phyloP scores from a whole-genome alignment of 2,797 vertebrate species.

The Microchirus variegatus region DNA sequence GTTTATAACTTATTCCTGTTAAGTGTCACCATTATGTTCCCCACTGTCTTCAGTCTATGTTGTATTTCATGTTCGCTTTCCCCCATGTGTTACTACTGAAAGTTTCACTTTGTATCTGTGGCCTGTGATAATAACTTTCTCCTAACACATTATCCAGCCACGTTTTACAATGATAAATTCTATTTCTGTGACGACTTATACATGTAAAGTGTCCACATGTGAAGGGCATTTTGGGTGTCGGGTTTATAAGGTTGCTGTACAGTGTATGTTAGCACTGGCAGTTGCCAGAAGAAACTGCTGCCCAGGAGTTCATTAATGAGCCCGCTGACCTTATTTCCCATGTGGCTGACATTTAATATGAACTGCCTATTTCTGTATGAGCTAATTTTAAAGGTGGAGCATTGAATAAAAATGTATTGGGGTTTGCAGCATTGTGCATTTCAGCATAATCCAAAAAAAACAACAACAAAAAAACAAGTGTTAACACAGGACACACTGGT shows the following conservation, averaged over 20 bases:
- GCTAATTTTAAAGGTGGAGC: constrained; percentile 46
- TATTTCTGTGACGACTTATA: neutral
- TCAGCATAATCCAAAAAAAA: constrained; percentile 11
- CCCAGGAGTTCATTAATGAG: constrained; percentile 47
- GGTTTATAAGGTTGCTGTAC: constrained; percentile 13
- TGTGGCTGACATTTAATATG: constrained; percentile 66
- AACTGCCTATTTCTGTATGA: constrained; percentile 64
- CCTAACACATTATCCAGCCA: too few species aligned
- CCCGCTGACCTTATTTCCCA: constrained; percentile 64
- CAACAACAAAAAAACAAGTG: constrained; percentile 1
- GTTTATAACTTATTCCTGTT: too few species aligned
- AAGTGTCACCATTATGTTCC: too few species aligned
- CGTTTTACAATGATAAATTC: neutral
- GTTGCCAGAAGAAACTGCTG: constrained; percentile 18
- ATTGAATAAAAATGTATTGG: constrained; percentile 19
- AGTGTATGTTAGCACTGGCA: constrained; percentile 13
- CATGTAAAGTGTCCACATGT: neutral
- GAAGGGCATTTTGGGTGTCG: constrained; percentile 1
- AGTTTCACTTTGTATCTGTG: neutral
- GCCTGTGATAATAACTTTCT: neutral
- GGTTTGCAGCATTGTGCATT: constrained; percentile 10
- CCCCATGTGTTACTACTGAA: neutral
- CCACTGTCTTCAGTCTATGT: too few species aligned
- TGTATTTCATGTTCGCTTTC: neutral
- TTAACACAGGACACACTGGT: neutral